phyloP scores from a whole-genome alignment of 2,113 vertebrate genomes.

The Donacobius atricapilla region DNA sequence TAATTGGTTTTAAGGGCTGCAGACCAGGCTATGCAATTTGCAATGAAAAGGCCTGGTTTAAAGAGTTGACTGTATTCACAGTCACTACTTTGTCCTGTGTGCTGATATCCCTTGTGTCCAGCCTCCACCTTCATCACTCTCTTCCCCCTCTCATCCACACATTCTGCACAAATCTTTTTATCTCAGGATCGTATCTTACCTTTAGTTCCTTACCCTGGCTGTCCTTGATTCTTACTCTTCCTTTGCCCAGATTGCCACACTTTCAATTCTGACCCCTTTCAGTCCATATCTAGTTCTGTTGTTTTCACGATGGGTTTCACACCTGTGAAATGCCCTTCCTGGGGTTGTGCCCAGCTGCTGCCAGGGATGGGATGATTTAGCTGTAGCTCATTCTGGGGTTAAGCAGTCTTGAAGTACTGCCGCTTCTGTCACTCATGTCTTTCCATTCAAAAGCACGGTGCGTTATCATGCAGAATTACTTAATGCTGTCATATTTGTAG shows the following conservation, averaged over 20 bases:
- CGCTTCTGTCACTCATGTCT: neutral
- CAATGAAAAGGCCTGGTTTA: neutral
- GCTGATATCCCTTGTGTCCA: neutral
- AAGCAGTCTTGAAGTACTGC: neutral
- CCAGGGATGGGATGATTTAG: no score
- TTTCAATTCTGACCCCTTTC: neutral
- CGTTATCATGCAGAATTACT: neutral
- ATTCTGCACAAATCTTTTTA: neutral
- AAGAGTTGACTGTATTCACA: neutral
- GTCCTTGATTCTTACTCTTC: neutral
- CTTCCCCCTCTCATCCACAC: neutral
- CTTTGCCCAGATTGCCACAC: neutral
- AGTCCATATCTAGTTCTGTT: neutral
- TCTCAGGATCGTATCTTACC: neutral
- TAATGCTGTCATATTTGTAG: neutral
- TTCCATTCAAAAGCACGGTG: neutral
- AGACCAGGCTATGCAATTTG: neutral
- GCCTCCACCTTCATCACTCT: neutral
- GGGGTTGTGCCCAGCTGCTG: neutral
- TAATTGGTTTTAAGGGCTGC: neutral
- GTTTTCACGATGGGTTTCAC: neutral
- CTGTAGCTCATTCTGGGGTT: neutral
- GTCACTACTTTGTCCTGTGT: neutral
- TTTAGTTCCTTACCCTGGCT: neutral
- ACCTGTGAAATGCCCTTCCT: neutral